Conservation (phyloP, 1,140 invertebrate genomes). For the Mactra quadrangularis region DNA sequence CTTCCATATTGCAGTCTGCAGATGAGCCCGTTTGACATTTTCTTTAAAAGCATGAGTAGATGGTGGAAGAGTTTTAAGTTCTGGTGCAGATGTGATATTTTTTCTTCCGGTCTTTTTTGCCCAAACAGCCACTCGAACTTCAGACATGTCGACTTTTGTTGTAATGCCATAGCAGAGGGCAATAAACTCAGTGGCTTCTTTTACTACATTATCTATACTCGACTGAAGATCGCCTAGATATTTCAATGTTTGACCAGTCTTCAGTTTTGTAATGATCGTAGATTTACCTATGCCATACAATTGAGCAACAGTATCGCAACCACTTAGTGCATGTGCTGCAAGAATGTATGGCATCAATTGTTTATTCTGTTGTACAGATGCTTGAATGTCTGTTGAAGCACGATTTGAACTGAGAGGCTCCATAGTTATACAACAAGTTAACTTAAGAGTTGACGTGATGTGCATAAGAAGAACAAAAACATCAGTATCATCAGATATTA, state of each 20-base stretch:
- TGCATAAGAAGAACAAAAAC: background rate
- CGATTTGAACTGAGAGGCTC: background rate
- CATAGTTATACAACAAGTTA: background rate
- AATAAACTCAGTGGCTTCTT: background rate
- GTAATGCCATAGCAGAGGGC: background rate
- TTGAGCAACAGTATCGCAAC: background rate
- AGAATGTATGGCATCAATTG: background rate
- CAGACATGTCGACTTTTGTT: background rate
- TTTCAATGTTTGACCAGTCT: background rate
- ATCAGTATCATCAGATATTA: constrained; percentile 1
- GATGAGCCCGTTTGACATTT: constrained; percentile 9
- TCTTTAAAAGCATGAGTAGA: background rate
- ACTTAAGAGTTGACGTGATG: too few species aligned
- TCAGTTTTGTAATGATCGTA: background rate
- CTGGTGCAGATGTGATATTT: background rate
- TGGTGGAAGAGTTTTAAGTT: background rate
- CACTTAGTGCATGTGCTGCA: too few species aligned
- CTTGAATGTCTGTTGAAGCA: background rate
- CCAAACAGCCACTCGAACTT: background rate
- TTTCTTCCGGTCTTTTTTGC: constrained; percentile 5
- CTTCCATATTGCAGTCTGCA: background rate
- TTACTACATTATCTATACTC: background rate
- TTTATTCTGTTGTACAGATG: background rate
- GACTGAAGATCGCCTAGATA: background rate
- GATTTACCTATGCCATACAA: background rate